Evolutionary conservation across 1,140 invertebrate genomes (phyloP).

Genomic region (Papilio polytes): DNA sequence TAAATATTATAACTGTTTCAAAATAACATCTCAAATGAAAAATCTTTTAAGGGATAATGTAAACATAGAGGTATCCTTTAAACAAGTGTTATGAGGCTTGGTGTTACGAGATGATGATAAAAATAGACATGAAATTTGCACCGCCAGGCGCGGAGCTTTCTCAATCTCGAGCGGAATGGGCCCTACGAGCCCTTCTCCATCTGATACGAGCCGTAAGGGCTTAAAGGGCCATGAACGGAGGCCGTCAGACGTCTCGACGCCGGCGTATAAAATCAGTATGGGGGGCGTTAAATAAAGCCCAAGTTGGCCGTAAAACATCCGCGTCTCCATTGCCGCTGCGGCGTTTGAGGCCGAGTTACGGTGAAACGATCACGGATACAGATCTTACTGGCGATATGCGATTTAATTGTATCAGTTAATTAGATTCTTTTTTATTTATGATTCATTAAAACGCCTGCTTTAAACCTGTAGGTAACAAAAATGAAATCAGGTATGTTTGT

Average conservation of each 20-base stretch:
- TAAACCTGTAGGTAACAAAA: too few species aligned
- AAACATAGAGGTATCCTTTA: background rate
- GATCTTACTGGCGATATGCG: background rate
- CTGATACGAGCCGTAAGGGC: conserved; percentile 43
- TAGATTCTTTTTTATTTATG: background rate
- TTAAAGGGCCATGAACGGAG: conserved; percentile 46
- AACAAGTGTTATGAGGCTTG: conserved; percentile 12
- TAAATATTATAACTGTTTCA: too few species aligned
- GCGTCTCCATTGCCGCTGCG: conserved; percentile 51
- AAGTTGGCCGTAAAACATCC: conserved; percentile 64
- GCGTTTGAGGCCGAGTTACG: conserved; percentile 51
- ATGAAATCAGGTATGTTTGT: too few species aligned
- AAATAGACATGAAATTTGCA: conserved; percentile 32
- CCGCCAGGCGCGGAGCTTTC: conserved; percentile 30
- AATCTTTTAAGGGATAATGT: background rate
- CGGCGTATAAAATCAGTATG: conserved; percentile 69
- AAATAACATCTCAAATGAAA: background rate
- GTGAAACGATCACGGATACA: conserved; percentile 12
- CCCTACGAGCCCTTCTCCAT: conserved; percentile 37
- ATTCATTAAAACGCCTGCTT: too few species aligned
- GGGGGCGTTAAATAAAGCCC: conserved; percentile 67
- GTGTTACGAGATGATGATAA: conserved; percentile 22
- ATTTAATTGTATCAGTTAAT: background rate
- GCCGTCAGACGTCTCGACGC: conserved; percentile 48
- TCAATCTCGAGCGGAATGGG: conserved; percentile 38